Evolutionary conservation across 2,888 invertebrate genomes (phyloP).

Genomic region (Esperia sulphurella): DNA sequence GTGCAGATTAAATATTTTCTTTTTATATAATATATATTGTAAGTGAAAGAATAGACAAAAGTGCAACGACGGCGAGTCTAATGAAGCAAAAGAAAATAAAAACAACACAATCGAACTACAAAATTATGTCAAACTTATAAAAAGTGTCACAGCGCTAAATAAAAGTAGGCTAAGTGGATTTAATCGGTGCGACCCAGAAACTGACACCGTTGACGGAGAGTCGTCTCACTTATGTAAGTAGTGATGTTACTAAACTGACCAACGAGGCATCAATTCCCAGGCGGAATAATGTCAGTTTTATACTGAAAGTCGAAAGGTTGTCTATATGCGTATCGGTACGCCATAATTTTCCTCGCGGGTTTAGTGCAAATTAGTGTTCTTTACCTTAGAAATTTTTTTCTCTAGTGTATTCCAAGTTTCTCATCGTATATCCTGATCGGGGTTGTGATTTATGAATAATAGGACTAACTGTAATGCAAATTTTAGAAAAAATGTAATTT

Average conservation of each 20-base stretch:
- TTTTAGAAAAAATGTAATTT: too few relatives aligned
- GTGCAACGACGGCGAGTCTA: slow-evolving; percentile 7
- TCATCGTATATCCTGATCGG: too few relatives aligned
- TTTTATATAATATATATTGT: too few relatives aligned
- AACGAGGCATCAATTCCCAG: neutral
- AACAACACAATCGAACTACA: slow-evolving; percentile 44
- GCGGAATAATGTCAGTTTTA: neutral
- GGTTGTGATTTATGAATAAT: too few relatives aligned
- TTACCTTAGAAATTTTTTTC: too few relatives aligned
- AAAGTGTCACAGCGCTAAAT: slow-evolving; percentile 65
- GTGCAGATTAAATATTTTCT: too few relatives aligned
- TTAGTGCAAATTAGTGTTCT: too few relatives aligned
- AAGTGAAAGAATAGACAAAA: neutral
- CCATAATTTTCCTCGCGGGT: too few relatives aligned
- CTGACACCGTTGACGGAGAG: slow-evolving; percentile 42
- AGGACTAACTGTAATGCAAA: too few relatives aligned
- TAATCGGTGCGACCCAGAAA: slow-evolving; percentile 74
- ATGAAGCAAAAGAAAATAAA: slow-evolving; percentile 26
- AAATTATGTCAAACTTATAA: slow-evolving; percentile 64
- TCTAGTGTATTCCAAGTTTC: too few relatives aligned
- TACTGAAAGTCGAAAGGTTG: neutral
- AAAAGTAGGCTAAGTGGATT: slow-evolving; percentile 74
- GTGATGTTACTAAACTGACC: slow-evolving; percentile 8
- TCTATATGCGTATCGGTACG: too few relatives aligned
- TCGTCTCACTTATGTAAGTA: slow-evolving; percentile 12